These are phyloP conservation scores for Patagioenas fasciata DNA, from an alignment of 2,113 vertebrate genomes.

Conservation along the genomic window DNA sequence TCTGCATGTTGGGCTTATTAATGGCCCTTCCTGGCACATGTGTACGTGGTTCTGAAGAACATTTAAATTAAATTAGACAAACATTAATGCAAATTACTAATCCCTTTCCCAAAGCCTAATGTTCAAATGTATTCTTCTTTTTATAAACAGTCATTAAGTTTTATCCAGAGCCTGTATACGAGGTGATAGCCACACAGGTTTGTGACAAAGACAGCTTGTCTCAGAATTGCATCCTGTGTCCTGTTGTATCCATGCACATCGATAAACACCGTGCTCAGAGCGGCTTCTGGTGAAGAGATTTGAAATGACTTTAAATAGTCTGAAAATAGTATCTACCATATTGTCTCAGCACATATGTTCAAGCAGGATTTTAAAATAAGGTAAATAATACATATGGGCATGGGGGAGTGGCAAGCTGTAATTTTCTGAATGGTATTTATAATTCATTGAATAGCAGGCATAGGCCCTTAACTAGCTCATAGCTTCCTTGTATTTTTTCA, in stretches of 20 bases:
- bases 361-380: constrained; percentile 3
- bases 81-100: constrained; percentile 76
- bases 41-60: constrained; percentile 73
- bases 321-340: neutral
- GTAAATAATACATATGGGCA: neutral
- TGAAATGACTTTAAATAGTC: neutral
- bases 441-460: neutral
- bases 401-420: neutral
- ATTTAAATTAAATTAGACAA: constrained; percentile 80
- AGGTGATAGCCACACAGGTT: constrained; percentile 30
- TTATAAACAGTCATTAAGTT: constrained; percentile 71
- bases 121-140: constrained; percentile 70
- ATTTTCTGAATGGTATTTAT: neutral
- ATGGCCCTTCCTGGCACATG: constrained; percentile 73
- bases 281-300: neutral
- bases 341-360: neutral
- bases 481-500: neutral
- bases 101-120: constrained; percentile 77
- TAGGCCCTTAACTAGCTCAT: neutral
- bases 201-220: constrained; percentile 7
- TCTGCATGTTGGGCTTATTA: constrained; percentile 79
- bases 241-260: neutral
- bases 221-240: neutral
- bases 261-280: neutral
- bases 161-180: constrained; percentile 56